Evolutionary conservation across 2,888 invertebrate species (phyloP).

Genomic region (Ligdia adustata): DNA sequence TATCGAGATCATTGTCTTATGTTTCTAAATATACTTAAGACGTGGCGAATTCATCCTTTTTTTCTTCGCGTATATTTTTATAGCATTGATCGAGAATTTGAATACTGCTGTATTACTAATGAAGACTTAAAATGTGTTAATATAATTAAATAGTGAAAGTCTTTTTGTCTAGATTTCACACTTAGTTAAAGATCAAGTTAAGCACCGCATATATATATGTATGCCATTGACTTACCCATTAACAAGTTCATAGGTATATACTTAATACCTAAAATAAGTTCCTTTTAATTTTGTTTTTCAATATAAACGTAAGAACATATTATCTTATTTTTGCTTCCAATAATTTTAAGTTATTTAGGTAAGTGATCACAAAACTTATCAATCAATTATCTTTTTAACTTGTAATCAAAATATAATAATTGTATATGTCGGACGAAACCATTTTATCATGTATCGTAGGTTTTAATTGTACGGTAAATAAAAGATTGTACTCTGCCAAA

Average conservation of each 20-base stretch:
- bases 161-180: no score
- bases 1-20: no score
- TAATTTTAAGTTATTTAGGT: constrained; percentile 63
- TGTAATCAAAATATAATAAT: constrained; percentile 72
- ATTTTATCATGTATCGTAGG: constrained; percentile 73
- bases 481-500: constrained; percentile 50
- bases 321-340: constrained; percentile 73
- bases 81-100: no score
- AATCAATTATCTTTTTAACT: constrained; percentile 71
- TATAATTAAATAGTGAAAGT: no score
- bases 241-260: constrained; percentile 26
- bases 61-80: no score
- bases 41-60: no score
- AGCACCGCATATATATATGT: no score
- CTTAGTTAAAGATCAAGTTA: no score
- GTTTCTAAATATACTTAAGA: no score
- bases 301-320: constrained; percentile 36
- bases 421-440: constrained; percentile 77
- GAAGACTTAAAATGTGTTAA: no score
- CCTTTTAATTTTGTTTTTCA: constrained; percentile 52
- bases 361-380: constrained; percentile 59
- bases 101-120: no score
- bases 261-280: constrained; percentile 41
- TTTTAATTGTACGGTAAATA: constrained; percentile 60
- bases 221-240: no score